Evolutionary conservation across 2,113 vertebrate species (phyloP), one percentile per base, ranked within the genome.

Genomic region (Thalassoma bifasciatum): DNA sequence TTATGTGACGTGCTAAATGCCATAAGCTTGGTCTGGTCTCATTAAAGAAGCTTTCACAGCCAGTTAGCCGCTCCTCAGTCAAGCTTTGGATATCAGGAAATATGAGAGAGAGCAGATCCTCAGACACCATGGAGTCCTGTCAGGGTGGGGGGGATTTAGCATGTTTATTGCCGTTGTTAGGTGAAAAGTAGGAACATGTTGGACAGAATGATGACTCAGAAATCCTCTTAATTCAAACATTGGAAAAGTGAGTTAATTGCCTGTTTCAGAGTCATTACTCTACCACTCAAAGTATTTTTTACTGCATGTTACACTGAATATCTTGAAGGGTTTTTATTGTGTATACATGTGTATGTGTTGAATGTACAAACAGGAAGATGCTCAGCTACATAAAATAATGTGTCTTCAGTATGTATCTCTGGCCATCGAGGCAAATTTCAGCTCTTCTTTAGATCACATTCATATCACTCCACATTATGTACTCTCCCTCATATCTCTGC

Each of bases 391-490:
- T 49, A 8, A 17, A 19, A 46, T 53, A 67, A 23, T 40, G 57
- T n/a, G 3, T 49, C 30, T 62, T 74, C 38, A 61, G 26, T 51
- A 52, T 53, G 38, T 13, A 37, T 79, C 54, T 50, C 5, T 21
- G 50, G 5, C 26, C 62, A 65, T 74, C 66, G 62, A 38, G 62
- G 75, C 38, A 22, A 24, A 26, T 76, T 59, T 70, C 80, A 64
- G 81, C 63, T 74, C 68, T 80, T 56, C 65, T 85, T 83, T 63
- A 77, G 66, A 67, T 82, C 62, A 5, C 53, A 62, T 64, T 34
- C 57, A 63, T 36, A 65, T 68, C 22, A 11, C 54, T 19, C 61
- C 62, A 19, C 34, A 56, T 75, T 70, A 69, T 62, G 62, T 71
- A 50, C 53, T 65, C 17, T 37, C 52, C 62, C 53, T 60, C 69